Percentiles rank a stretch among this genome's conserved stretches.
Evolutionary conservation across 2,888 invertebrate genomes (phyloP).

Genomic region (Tipula helvola): DNA sequence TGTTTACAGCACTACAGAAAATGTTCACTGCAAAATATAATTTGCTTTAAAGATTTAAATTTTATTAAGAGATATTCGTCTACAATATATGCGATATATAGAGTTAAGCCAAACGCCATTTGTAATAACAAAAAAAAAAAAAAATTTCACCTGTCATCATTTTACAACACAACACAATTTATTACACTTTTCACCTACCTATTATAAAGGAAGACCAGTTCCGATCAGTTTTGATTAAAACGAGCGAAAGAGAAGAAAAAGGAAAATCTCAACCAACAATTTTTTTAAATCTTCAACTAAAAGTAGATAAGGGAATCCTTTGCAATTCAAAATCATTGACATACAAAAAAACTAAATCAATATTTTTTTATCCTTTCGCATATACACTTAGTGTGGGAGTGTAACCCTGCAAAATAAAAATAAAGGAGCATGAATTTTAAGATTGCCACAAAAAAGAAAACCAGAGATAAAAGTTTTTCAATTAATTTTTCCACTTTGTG

Average conservation of each 20-base stretch:
- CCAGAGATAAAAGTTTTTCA: background rate
- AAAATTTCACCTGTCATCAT: background rate
- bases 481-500: background rate
- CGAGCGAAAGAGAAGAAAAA: background rate
- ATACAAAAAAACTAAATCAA: background rate
- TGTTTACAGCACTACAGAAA: too few relatives aligned
- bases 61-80: too few relatives aligned
- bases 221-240: background rate
- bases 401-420: background rate
- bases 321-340: background rate
- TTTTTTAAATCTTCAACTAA: background rate
- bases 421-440: background rate
- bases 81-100: too few relatives aligned
- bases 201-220: background rate
- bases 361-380: background rate
- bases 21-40: too few relatives aligned
- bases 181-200: background rate
- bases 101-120: too few relatives aligned
- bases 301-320: background rate
- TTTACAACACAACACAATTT: background rate
- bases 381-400: too few relatives aligned
- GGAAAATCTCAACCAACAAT: background rate
- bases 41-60: too few relatives aligned
- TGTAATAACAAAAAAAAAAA: background rate
- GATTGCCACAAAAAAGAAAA: background rate